phyloP scores from a whole-genome alignment of 2,797 vertebrate genomes.

The Leptatherina wallacei region DNA sequence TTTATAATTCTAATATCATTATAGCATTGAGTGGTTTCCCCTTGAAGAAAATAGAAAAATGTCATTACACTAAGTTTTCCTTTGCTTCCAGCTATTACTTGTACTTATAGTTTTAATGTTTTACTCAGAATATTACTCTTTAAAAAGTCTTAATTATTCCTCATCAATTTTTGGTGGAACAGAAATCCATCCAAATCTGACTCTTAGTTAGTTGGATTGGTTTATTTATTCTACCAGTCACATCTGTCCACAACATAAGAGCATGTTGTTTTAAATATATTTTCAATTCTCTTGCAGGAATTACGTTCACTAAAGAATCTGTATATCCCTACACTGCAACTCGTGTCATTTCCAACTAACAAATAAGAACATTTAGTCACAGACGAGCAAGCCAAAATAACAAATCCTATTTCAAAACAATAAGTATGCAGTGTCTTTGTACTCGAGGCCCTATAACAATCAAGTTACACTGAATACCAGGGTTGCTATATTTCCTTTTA shows the following conservation, averaged over 20 bases:
- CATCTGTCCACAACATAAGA: conserved; percentile 2
- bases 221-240: not conserved
- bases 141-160: conserved; percentile 19
- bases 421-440: conserved; percentile 35
- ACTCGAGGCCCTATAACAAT: conserved; percentile 9
- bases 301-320: not conserved
- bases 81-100: conserved; percentile 33
- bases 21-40: conserved; percentile 47
- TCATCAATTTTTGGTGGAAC: not conserved
- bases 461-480: conserved; percentile 19
- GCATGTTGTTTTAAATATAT: conserved; percentile 11
- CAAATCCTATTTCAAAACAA: conserved; percentile 43
- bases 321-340: conserved; percentile 12
- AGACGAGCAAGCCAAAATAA: conserved; percentile 33
- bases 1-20: conserved; percentile 46
- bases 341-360: conserved; percentile 22
- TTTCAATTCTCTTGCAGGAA: conserved; percentile 11
- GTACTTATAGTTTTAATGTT: conserved; percentile 7
- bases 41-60: conserved; percentile 41
- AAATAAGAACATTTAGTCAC: conserved; percentile 38
- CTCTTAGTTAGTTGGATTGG: not conserved
- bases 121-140: conserved; percentile 20
- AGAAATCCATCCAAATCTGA: not conserved
- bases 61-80: conserved; percentile 44
- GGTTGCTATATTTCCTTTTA: conserved; percentile 1